A percentile compares a stretch with the other conserved stretches of the same genome.
Conservation (phyloP, 2,797 vertebrate species). For the Pelochelys cantorii region DNA sequence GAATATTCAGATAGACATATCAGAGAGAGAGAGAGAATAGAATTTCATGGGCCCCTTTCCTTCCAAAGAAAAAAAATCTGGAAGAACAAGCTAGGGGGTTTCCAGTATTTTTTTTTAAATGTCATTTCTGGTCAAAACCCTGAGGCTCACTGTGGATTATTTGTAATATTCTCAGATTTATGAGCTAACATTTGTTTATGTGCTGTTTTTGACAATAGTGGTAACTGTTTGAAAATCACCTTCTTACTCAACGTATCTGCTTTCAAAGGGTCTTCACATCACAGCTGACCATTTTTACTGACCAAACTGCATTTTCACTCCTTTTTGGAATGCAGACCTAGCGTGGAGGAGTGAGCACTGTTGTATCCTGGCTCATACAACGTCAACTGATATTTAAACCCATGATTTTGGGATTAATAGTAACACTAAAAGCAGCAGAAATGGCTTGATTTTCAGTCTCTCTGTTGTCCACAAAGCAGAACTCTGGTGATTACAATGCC, state of each 20-base stretch:
- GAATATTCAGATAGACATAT: constrained; percentile 54
- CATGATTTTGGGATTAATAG: background rate
- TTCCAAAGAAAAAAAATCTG: constrained; percentile 59
- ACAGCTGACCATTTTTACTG: constrained; percentile 4
- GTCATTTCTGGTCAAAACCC: constrained; percentile 64
- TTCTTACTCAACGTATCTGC: background rate
- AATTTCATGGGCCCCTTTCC: constrained; percentile 59
- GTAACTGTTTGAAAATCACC: constrained; percentile 34
- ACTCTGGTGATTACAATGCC: background rate
- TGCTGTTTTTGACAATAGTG: constrained; percentile 3
- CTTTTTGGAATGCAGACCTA: background rate
- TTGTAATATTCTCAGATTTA: constrained; percentile 49
- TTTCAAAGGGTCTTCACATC: constrained; percentile 43
- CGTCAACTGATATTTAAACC: background rate
- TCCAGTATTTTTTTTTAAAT: constrained; percentile 74
- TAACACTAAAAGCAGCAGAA: background rate
- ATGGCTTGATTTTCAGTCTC: background rate
- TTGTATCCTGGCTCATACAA: background rate
- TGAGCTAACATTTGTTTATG: constrained; percentile 39
- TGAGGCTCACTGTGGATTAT: constrained; percentile 25
- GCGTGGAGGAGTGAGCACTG: background rate
- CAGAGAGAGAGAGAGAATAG: constrained; percentile 56
- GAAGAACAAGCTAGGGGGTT: constrained; percentile 75
- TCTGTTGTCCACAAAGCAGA: background rate
- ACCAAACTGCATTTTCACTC: constrained; percentile 21